Percentiles rank a stretch among this genome's conserved stretches.
These are phyloP conservation scores for Ceyx margarethae DNA, from an alignment of 2,113 vertebrate species.

Conservation along the genomic window DNA sequence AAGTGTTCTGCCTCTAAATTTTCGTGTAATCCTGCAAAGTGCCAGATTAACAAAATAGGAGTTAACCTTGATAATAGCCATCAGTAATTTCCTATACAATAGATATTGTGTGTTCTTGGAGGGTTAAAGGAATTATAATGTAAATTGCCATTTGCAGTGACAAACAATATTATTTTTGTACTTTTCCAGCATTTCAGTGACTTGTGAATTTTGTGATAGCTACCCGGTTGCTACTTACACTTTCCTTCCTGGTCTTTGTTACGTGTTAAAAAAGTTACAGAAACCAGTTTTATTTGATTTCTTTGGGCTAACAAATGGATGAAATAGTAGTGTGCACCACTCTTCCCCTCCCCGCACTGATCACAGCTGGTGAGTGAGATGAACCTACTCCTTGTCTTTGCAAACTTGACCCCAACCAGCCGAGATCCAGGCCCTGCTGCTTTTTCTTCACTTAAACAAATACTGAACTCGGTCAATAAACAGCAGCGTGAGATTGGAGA, in stretches of 20 bases:
- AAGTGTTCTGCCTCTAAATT: conserved; percentile 77
- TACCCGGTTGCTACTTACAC: neutral
- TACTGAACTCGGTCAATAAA: neutral
- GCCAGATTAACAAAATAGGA: conserved; percentile 70
- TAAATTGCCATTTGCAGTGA: conserved; percentile 56
- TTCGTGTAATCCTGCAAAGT: conserved; percentile 71
- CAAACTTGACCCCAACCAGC: neutral
- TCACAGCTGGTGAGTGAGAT: neutral
- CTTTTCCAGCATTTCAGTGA: conserved; percentile 4
- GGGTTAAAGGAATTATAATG: conserved; percentile 66
- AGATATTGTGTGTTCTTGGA: conserved; percentile 20
- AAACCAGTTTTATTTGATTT: neutral
- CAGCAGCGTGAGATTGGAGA: neutral
- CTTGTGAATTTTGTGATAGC: neutral
- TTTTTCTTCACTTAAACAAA: neutral
- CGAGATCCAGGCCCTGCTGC: neutral
- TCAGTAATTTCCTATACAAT: conserved; percentile 55
- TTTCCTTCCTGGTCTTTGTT: neutral
- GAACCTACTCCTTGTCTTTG: neutral
- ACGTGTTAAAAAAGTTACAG: neutral
- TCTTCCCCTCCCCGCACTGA: neutral
- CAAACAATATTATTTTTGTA: conserved; percentile 56
- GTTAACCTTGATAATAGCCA: conserved; percentile 66
- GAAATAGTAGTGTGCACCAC: neutral
- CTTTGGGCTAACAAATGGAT: neutral